Evolutionary conservation across 1,140 invertebrate species (phyloP), one percentile per base, ranked within the genome.

Genomic region (Caenorhabditis inopinata): DNA sequence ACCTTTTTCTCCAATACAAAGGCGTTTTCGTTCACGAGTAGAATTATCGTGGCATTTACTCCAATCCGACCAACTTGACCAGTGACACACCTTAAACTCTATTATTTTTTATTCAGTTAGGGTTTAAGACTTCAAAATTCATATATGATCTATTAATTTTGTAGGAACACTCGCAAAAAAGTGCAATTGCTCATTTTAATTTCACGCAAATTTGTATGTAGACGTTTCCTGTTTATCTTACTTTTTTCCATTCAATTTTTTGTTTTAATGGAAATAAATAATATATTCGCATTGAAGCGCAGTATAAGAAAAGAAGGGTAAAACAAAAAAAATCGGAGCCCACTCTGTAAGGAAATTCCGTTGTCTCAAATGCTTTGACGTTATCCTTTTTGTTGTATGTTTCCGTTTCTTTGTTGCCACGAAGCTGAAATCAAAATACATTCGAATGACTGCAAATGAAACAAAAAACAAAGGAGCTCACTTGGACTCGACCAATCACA

Each of bases 11-110:
- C 80, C 80, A 2, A 77, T 78, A 49, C 80, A 81, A 38, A 81
- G 78, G n/a, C 80, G 48, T 18, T 76, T 81, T 25, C 80, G 68
- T 23, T 81, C 74, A 16, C 75, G 53, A 5, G 75, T 47, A 2
- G 46, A 35, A n/a, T 62, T 77, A 4, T 46, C 48, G 53, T 77
- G 74, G 45, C 80, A 81, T 23, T 45, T 14, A 27, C 80, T 81
- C 80, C 80, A 81, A 16, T 81, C 80, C 1, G 80, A 81, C 80
- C 80, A 81, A 18, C 25, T 77, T 1, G 80, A 81, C 80, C 80
- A 81, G 7, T 76, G 80, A 23, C 80, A 81, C 5, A 81, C 74
- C 73, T 81, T n/a, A 25, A 51, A 74, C 12, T 38, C 23, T 5
- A 42, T 7, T 7, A 42, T 42, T 42, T 42, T 42, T 42, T 14